phyloP scores from a whole-genome alignment of 2,797 vertebrate genomes.

The Arnoldichthys spilopterus region DNA sequence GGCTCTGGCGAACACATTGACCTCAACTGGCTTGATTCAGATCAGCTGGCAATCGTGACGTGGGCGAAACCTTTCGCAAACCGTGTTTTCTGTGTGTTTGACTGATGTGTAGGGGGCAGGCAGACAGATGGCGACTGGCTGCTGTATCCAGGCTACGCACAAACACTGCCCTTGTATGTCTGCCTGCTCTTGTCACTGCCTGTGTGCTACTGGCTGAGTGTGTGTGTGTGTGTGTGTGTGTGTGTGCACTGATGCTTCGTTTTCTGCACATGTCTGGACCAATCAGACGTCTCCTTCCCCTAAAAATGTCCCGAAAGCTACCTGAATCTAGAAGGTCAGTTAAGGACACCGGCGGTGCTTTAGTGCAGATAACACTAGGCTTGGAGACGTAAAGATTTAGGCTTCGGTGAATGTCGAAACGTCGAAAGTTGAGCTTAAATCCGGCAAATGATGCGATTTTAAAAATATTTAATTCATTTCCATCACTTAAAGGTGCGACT shows the following conservation, averaged over 20 bases:
- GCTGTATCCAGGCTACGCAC: constrained; percentile 45
- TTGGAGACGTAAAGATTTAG: neutral
- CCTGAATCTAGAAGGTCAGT: neutral
- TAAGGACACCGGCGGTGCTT: neutral
- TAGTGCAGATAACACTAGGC: neutral
- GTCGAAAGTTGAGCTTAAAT: too few species aligned
- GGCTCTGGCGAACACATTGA: neutral
- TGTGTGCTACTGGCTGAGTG: neutral
- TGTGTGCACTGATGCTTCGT: constrained; percentile 24
- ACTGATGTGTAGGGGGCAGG: constrained; percentile 12
- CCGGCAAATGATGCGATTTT: neutral
- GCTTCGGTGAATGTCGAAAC: too few species aligned
- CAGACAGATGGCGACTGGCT: constrained; percentile 29
- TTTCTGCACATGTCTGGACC: constrained; percentile 16
- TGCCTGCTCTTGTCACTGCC: constrained; percentile 39
- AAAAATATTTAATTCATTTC: too few species aligned
- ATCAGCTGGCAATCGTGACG: neutral
- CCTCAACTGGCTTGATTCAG: neutral
- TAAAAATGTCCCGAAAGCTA: neutral
- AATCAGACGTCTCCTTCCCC: constrained; percentile 2
- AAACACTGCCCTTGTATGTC: constrained; percentile 45
- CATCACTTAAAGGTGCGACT: too few species aligned
- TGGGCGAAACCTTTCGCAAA: neutral
- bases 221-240: constrained; percentile 17
- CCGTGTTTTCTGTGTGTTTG: constrained; percentile 3